These are phyloP conservation scores for Procapra przewalskii DNA, from an alignment of 2,113 vertebrate species.

Conservation along the genomic window DNA sequence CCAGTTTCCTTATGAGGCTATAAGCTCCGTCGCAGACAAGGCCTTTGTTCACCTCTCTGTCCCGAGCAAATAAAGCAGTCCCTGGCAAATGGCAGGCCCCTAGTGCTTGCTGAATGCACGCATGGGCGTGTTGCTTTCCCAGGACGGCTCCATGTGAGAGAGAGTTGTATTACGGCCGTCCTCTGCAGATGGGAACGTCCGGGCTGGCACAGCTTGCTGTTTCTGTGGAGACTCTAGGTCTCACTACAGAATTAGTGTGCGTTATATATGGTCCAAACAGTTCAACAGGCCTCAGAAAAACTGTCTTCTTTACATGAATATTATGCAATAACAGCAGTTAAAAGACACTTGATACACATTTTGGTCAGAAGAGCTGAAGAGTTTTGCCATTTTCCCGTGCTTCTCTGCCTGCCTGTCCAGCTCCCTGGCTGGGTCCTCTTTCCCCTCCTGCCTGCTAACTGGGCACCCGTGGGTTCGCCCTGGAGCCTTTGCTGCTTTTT, in stretches of 20 bases:
- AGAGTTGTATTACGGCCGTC: background rate
- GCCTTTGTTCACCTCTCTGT: background rate
- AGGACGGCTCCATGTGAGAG: background rate
- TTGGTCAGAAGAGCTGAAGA: background rate
- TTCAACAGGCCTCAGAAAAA: background rate
- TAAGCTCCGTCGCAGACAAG: background rate
- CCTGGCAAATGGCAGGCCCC: background rate
- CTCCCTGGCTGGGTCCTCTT: background rate
- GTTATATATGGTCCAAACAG: background rate
- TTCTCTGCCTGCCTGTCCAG: background rate
- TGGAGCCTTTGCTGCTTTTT: background rate
- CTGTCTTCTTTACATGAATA: background rate
- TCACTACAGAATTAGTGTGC: background rate
- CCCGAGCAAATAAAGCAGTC: background rate
- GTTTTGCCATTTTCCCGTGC: background rate
- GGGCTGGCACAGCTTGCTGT: background rate
- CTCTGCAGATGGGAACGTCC: background rate
- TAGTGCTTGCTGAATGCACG: background rate
- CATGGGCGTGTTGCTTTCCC: background rate
- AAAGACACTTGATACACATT: background rate
- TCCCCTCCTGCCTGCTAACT: background rate
- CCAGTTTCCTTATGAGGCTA: background rate
- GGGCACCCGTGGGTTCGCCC: background rate
- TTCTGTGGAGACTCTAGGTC: background rate
- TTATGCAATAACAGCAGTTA: background rate